phyloP scores from a whole-genome alignment of 1,140 invertebrate species.

The Drosophila lowei region DNA sequence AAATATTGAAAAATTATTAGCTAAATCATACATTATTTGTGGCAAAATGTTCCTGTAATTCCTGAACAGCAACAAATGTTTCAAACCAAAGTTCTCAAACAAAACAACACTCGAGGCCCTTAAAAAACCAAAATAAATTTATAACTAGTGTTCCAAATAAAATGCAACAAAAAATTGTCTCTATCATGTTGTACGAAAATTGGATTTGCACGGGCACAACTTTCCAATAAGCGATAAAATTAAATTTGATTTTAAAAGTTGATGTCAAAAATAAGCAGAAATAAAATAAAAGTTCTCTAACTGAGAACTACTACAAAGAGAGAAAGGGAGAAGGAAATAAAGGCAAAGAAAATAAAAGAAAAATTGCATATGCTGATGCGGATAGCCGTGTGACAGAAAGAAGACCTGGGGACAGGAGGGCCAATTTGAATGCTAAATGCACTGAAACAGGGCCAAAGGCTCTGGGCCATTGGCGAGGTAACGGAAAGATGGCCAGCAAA shows the following conservation, averaged over 20 bases:
- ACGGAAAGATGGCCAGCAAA: conserved; percentile 24
- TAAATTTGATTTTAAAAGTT: conserved; percentile 47
- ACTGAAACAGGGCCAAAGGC: conserved; percentile 29
- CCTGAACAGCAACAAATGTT: too few species aligned
- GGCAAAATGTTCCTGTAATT: too few species aligned
- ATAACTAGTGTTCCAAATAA: conserved; percentile 12
- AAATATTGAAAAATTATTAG: too few species aligned
- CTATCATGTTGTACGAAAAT: conserved; percentile 7
- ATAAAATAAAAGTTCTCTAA: conserved; percentile 2
- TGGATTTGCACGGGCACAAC: conserved; percentile 36
- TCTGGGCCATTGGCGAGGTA: not conserved
- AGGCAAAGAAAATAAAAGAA: conserved; percentile 10
- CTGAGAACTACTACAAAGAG: conserved; percentile 2
- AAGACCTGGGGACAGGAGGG: conserved; percentile 1
- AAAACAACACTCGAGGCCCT: too few species aligned
- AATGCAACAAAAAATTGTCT: not conserved
- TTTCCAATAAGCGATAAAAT: conserved; percentile 45
- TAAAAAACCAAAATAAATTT: too few species aligned
- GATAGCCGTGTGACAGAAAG: conserved; percentile 22
- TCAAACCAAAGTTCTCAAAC: too few species aligned
- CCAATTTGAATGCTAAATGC: conserved; percentile 46
- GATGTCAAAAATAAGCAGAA: conserved; percentile 19
- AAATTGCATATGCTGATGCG: conserved; percentile 49
- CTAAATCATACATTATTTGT: too few species aligned
- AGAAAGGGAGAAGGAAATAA: conserved; percentile 8